Evolutionary conservation across 2,797 vertebrate species (phyloP), one percentile per base, ranked within the genome.

Genomic region (Halcyon badia): DNA sequence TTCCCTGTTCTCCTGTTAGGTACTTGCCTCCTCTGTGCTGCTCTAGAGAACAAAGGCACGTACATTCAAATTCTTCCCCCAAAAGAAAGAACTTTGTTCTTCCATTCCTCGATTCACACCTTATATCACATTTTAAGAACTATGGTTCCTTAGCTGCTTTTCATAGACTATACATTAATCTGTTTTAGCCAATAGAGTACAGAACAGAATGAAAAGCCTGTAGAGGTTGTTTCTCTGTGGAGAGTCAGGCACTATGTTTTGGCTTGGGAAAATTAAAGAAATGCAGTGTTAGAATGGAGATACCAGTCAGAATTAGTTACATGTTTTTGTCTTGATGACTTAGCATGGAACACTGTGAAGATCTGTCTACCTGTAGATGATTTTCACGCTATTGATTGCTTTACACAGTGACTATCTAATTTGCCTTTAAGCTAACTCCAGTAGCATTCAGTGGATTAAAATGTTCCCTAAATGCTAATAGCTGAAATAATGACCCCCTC

Each of bases 151-250:
- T 44, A 44, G 6, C 41, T 65, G 30, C 70, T 79, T 76, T 61
- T 10, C 0, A 0, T 39, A 42, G 73, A 28, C 8, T 61, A 49
- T n/a, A 0, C 60, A 56, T 57, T 61, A 3, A 37, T 52, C 30
- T 41, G 24, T 16, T 88, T 80, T 56, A 61, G 69, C n/a, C 28
- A 28, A 30, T 26, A 66, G 37, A 19, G 11, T 72, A 61, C 28
- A 10, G 31, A 73, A 33, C 25, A 62, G 5, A 35, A 16, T 62
- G 65, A 57, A 48, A 57, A 89, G 19, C 33, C 14, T 41, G 25
- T 46, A 44, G 64, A 73, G 35, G 49, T 69, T 0, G 0, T 61
- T 75, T 73, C 28, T 58, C 13, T 35, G 0, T 70, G 46, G 42
- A 56, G 37, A 51, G 19, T 39, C 35, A 69, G n/a, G 22, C 48